phyloP scores from a whole-genome alignment of 2,888 invertebrate species.

The Habroteleia sp. region DNA sequence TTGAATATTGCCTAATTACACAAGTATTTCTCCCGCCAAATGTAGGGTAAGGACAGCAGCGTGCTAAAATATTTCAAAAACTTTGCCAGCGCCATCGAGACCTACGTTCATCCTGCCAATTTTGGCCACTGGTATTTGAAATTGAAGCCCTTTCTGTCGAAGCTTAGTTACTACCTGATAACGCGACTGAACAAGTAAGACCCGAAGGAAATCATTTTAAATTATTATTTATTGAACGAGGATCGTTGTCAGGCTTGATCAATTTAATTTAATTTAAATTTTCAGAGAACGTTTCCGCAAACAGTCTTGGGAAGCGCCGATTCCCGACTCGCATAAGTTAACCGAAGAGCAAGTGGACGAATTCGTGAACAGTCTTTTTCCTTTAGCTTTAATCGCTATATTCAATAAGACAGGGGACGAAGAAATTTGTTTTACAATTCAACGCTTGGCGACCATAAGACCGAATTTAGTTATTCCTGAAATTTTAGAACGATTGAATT shows the following conservation, averaged over 20 bases:
- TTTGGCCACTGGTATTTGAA: conserved; percentile 89
- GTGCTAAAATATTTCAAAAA: conserved; percentile 88
- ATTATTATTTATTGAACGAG: too few relatives aligned
- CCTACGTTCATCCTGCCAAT: conserved; percentile 95
- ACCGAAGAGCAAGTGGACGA: conserved; percentile 90
- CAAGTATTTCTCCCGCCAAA: too few relatives aligned
- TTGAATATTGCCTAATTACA: too few relatives aligned
- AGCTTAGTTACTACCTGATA: conserved; percentile 86
- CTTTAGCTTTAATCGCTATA: conserved; percentile 89
- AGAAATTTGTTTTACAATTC: conserved; percentile 84
- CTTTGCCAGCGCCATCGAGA: conserved; percentile 91
- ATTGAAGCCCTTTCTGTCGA: conserved; percentile 86
- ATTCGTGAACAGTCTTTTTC: conserved; percentile 89
- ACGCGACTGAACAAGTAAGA: conserved; percentile 82
- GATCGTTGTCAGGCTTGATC: too few relatives aligned
- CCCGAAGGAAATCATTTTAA: not conserved
- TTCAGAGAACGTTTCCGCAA: conserved; percentile 85
- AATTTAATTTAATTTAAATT: too few relatives aligned
- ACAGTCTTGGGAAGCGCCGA: conserved; percentile 86
- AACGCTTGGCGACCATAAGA: conserved; percentile 88
- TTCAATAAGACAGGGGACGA: conserved; percentile 87
- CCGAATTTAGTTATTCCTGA: conserved; percentile 92
- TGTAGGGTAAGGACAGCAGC: conserved; percentile 83
- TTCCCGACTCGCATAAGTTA: conserved; percentile 87
- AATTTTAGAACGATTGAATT: conserved; percentile 89